Base-by-base conservation (phyloP, 1,140 invertebrate species). In the Scaptomyza graminum region DNA sequence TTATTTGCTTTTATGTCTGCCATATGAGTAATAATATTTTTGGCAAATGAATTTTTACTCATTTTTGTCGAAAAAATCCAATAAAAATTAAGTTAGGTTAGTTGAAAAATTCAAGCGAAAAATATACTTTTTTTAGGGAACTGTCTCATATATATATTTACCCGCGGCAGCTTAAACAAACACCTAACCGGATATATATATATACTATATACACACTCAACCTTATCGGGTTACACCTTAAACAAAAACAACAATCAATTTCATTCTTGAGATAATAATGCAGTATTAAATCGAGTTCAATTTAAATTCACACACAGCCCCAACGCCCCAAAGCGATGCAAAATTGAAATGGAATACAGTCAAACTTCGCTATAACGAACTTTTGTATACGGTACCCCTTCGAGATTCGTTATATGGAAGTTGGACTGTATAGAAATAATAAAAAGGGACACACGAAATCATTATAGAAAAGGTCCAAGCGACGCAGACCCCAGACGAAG, bases 21-120 rank as follows among this genome's bases (percentile, higher is more conserved):
- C 18, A 68, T 51, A 50, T 83, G 73, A 84, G 61, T 76, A 79
- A 79, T 56, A 34, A 83, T 69, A 69, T 63, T 43, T 60, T 64
- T 72, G 28, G 1, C 25, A 16, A 54, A 55, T 12, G 12, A 43
- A 57, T 43, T 61, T 39, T 22, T 3, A 22, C 18, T 22, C 60
- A 50, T 49, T 59, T 57, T 28, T 25, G 18, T 31, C 28, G 5
- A 31, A 31, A 22, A 51, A 37, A 67, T 54, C 44, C 49, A 43
- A 55, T 60, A 51, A 71, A 43, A 62, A 59, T 44, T 44, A 46
- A 57, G 12, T 25, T 25, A 25, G 25, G 60, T 51, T 47, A 37
- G 15, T 18, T n/a, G 9, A 9, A 1, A 43, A 55, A 43, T 22
- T 11, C n/a, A 18, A 16, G 12, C 6, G 16, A 55, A 11, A 12